Percentiles rank a stretch among this genome's conserved stretches.
phyloP scores from a whole-genome alignment of 2,797 vertebrate genomes.

The Sternarchorhynchus goeldii region DNA sequence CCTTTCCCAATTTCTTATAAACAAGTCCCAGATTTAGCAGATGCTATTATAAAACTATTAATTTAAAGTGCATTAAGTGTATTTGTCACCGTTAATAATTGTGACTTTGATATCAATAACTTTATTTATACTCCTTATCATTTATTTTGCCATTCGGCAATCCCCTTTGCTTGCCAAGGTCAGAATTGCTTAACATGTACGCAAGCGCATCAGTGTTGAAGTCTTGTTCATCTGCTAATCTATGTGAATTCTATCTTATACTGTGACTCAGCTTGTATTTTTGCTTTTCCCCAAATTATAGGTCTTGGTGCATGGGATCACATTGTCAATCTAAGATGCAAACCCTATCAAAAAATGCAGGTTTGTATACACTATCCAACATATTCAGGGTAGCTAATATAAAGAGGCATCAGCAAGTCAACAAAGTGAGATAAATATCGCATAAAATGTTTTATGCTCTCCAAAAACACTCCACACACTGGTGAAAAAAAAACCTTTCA shows the following conservation, averaged over 20 bases:
- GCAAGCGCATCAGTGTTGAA: constrained; percentile 5
- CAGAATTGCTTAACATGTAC: neutral
- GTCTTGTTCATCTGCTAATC: constrained; percentile 27
- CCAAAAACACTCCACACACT: neutral
- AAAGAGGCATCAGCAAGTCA: too few relatives aligned
- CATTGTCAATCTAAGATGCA: constrained; percentile 86
- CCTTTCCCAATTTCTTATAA: neutral
- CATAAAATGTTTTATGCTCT: neutral
- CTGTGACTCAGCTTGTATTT: constrained; percentile 32
- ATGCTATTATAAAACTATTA: neutral
- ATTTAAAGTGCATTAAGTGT: neutral
- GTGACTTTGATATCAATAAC: too few relatives aligned
- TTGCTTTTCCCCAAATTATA: constrained; percentile 59
- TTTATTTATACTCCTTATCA: too few relatives aligned
- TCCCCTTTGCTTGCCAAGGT: too few relatives aligned
- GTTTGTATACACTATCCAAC: constrained; percentile 65
- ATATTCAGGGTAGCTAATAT: neutral
- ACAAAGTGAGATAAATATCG: neutral
- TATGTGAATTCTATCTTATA: constrained; percentile 9
- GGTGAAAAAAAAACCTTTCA: neutral
- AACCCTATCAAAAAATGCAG: constrained; percentile 95
- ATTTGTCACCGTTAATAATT: too few relatives aligned
- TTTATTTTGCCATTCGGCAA: too few relatives aligned
- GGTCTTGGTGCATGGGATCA: constrained; percentile 96
- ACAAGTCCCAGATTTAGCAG: neutral